phyloP scores from a whole-genome alignment of 2,797 vertebrate genomes.

The Hemitrygon akajei region DNA sequence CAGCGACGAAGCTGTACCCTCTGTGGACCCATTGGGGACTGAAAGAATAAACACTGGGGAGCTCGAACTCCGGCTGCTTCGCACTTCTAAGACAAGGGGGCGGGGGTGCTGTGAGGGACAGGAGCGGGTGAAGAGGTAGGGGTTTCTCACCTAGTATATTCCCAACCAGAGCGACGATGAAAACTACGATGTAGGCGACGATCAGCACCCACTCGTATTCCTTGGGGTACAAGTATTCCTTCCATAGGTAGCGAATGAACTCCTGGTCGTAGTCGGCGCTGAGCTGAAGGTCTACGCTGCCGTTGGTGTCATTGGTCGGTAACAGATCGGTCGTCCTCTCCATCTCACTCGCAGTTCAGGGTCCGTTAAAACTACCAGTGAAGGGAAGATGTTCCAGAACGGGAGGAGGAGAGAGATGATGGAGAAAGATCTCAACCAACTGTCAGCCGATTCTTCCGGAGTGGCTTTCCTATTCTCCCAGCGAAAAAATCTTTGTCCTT shows the following conservation, averaged over 20 bases:
- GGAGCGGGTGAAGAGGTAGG: neutral
- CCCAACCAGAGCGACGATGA: constrained; percentile 82
- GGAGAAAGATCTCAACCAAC: neutral
- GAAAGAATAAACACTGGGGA: no score
- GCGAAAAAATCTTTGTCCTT: neutral
- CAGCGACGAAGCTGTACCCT: no score
- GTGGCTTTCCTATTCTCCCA: no score
- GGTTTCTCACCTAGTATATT: constrained; percentile 82
- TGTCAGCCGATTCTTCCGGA: no score
- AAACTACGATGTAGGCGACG: constrained; percentile 84
- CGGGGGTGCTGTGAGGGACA: neutral
- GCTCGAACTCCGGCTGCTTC: no score
- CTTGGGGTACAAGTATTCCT: constrained; percentile 85
- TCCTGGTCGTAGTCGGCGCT: constrained; percentile 80
- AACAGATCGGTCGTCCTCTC: no score
- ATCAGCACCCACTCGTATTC: constrained; percentile 94
- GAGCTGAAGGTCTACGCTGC: constrained; percentile 35
- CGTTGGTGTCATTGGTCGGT: neutral
- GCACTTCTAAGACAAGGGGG: no score
- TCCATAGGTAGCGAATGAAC: constrained; percentile 89
- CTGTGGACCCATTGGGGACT: no score
- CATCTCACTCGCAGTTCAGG: neutral
- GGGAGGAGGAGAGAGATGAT: no score
- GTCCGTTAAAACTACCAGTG: neutral
- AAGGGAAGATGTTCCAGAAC: no score